Conservation (phyloP, 2,888 invertebrate species). For the Macrosiphum euphorbiae region DNA sequence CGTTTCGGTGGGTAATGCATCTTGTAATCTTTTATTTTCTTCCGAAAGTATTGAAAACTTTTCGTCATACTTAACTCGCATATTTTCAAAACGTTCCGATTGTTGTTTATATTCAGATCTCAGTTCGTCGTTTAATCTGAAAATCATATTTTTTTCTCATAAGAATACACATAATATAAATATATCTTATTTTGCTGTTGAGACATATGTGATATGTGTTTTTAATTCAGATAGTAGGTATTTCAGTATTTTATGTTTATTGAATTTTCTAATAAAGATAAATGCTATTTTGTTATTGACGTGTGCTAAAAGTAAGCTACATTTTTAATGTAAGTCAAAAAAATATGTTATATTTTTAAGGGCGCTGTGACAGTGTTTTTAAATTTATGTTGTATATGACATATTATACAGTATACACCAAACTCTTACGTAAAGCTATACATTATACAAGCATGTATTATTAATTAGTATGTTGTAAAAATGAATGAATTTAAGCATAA, state of each 20-base stretch:
- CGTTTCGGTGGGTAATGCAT: not conserved
- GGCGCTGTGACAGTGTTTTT: not conserved
- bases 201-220: not conserved
- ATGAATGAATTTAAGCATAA: not conserved
- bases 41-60: slow-evolving; percentile 75
- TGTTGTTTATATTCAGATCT: slow-evolving; percentile 85
- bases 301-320: not conserved
- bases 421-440: not conserved
- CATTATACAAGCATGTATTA: not conserved
- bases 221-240: not conserved
- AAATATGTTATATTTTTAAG: not conserved
- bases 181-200: not conserved
- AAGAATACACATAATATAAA: not conserved
- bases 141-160: slow-evolving; percentile 33
- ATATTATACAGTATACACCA: not conserved
- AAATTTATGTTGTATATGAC: not conserved
- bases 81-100: slow-evolving; percentile 79
- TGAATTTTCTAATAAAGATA: not conserved
- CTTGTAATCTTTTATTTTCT: slow-evolving; percentile 71
- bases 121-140: slow-evolving; percentile 79
- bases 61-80: slow-evolving; percentile 78
- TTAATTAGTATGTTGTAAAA: not conserved
- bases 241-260: not conserved
- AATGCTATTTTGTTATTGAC: not conserved
- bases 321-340: not conserved